Evolutionary conservation across 2,888 invertebrate species (phyloP), one percentile per base, ranked within the genome.

Genomic region (Leptinotarsa tumamoca): DNA sequence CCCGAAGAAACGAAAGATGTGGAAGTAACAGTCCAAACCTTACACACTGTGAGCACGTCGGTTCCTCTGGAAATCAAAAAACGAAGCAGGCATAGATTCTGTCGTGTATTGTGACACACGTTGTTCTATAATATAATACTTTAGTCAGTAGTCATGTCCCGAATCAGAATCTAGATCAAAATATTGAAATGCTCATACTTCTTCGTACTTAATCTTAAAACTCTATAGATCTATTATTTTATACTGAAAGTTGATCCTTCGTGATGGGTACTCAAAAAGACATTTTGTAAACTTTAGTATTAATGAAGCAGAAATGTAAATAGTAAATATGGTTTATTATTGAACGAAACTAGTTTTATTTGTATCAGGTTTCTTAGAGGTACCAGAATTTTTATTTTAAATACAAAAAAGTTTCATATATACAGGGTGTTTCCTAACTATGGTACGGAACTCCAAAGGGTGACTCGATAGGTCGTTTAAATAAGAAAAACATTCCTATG

Each of bases 1-100:
- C 93, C 93, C 72, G 94, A 94, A 84, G 94, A 95, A 80, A 94
- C 95, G 54, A 95, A 95, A 87, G 96, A 96, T 86, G 94, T 96
- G 79, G 96, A 96, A 87, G 92, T 96, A 80, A 96, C 95, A 0
- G 95, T 96, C n/a, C 95, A 95, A 33, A 96, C 96, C 0, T 89
- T 96, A 54, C 95, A 96, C 87, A 84, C 87, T 66, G 82, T 84
- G n/a, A 78, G 81, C n/a, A 78, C 80, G 14, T 75, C 83, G 43
- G 95, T 88, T 86, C 91, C 68, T 90, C 92, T 83, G 86, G 90
- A 83, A 79, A 76, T 79, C 74, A 84, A 83, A 76, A 88, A 88
- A 79, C 83, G 87, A 82, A 83, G 83, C 80, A 87, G 87, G 83
- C 87, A 87, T 78, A 89, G 88, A 82, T 80, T 88, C 66, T 89